Percentiles rank a stretch among this genome's conserved stretches.
Evolutionary conservation across 2,888 invertebrate species (phyloP).

Genomic region (Allolobophora icterica): DNA sequence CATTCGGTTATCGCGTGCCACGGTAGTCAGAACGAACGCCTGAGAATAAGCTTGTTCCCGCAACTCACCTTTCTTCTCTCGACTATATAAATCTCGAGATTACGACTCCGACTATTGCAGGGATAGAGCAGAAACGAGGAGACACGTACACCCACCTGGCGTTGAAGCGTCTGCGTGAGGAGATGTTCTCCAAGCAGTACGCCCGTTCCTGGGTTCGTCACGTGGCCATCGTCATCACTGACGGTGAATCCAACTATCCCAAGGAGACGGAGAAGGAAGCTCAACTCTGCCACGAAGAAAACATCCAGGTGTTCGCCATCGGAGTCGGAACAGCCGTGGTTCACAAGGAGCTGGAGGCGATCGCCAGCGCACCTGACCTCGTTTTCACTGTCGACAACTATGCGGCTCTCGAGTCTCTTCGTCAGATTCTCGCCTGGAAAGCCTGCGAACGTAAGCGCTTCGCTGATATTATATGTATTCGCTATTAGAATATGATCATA

Average conservation of each 20-base stretch:
- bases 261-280: slow-evolving; percentile 30
- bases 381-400: slow-evolving; percentile 38
- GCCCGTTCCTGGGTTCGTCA: slow-evolving; percentile 35
- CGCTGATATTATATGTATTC: no score
- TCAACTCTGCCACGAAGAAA: not conserved
- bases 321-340: slow-evolving; percentile 41
- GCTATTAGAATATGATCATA: no score
- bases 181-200: slow-evolving; percentile 33
- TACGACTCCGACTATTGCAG: not conserved
- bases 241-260: slow-evolving; percentile 36
- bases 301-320: slow-evolving; percentile 33
- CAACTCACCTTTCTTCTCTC: not conserved
- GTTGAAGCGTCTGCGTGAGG: slow-evolving; percentile 29
- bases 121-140: slow-evolving; percentile 41
- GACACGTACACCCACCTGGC: slow-evolving; percentile 36
- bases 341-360: slow-evolving; percentile 34
- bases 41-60: no score
- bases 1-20: no score
- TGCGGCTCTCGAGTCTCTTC: slow-evolving; percentile 34
- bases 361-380: slow-evolving; percentile 33
- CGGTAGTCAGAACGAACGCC: no score
- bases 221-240: slow-evolving; percentile 42
- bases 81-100: not conserved
- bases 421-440: slow-evolving; percentile 34
- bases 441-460: slow-evolving; percentile 35